Evolutionary conservation across 2,888 invertebrate genomes (phyloP), one percentile per base, ranked within the genome.

Genomic region (Bembecia ichneumoniformis): DNA sequence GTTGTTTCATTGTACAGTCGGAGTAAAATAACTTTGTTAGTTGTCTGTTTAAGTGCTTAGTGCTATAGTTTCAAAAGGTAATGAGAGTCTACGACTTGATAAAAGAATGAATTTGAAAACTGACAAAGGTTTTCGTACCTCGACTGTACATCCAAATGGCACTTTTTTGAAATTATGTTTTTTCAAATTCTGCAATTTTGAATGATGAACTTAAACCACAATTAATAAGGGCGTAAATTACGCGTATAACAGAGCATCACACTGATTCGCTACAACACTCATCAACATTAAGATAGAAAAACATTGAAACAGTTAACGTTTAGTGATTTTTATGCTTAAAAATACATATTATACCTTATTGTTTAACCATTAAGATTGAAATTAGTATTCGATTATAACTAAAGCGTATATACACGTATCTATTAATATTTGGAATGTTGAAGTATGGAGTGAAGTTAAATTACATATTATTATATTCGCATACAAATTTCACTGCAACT

Each of bases 401-500:
- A 63, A 74, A 74, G 76, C 76, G 74, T 71, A 63, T 82, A 79
- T 77, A 69, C 77, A 77, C 82, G 74, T 52, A 5, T n/a, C n/a
- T n/a, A n/a, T 40, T 40, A 40, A 60, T 62, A 67, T 54, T 56
- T 58, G 79, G 80, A 83, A 82, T 80, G 83, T 77, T 53, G 55
- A 65, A 76, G 79, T 81, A 79, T 71, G 79, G 77, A 74, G 59
- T 58, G 52, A 5, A 13, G 40, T 40, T 53, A 53, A 53, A 52
- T 49, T 40, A 49, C 49, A 51, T 51, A 49, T 46, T 47, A n/a
- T n/a, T n/a, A n/a, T 51, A 36, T 13, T 36, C 13, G 13, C 36
- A 36, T 36, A 36, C 17, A 17, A 17, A 17, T 17, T 17, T 17
- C 17, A 17, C 4, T 17, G 17, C 17, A n/a, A n/a, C n/a, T n/a